A percentile compares a stretch with the other conserved stretches of the same genome.
Conservation (phyloP, 2,888 invertebrate species). For the Euclidia mi region DNA sequence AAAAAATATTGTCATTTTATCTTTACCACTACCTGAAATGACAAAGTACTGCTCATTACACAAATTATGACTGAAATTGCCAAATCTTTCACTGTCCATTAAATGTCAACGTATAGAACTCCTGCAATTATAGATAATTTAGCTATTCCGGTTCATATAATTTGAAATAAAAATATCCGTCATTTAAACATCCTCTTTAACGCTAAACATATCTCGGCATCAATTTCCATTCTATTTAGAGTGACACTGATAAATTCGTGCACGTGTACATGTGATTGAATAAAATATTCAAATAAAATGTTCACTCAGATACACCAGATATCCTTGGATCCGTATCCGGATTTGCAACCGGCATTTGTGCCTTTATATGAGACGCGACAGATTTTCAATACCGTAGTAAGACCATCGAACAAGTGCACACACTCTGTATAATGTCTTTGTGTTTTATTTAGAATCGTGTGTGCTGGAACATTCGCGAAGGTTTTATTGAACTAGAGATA, state of each 20-base stretch:
- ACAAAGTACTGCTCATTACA: too few species aligned
- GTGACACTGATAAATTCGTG: conserved; percentile 26
- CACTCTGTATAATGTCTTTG: neutral
- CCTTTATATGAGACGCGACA: conserved; percentile 22
- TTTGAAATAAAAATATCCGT: neutral
- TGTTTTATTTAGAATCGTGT: neutral
- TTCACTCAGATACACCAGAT: conserved; percentile 26
- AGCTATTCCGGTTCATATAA: too few species aligned
- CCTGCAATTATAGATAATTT: too few species aligned
- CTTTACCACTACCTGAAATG: too few species aligned
- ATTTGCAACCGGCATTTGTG: conserved; percentile 33
- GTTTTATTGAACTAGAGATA: too few species aligned
- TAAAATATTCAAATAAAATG: conserved; percentile 53
- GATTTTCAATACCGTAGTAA: conserved; percentile 18
- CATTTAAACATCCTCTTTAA: neutral
- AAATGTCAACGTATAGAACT: too few species aligned
- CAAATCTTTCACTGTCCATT: too few species aligned
- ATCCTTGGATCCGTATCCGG: conserved; percentile 34
- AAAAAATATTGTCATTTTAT: too few species aligned
- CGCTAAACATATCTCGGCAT: neutral
- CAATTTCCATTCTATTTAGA: conserved; percentile 1
- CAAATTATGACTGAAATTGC: too few species aligned
- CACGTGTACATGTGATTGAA: conserved; percentile 41
- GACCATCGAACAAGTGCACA: conserved; percentile 3
- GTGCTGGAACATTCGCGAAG: too few species aligned